These are phyloP conservation scores for Trachops cirrhosus DNA, from an alignment of 2,797 vertebrate species.

Conservation along the genomic window DNA sequence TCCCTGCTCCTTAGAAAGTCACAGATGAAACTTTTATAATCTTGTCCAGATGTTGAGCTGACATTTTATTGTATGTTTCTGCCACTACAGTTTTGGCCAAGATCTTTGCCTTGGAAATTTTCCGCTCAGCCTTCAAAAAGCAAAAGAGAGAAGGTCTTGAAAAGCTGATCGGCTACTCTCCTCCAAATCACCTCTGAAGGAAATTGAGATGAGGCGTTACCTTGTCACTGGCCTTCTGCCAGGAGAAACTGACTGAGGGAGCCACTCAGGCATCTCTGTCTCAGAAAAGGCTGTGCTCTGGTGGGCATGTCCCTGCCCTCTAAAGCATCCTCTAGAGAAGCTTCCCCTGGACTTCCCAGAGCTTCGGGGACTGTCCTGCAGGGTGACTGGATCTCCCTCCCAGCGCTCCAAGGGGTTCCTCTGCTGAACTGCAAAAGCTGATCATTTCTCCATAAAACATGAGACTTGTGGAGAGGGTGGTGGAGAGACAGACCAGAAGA, in stretches of 20 bases:
- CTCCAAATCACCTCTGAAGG: conserved; percentile 41
- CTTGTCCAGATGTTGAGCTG: conserved; percentile 15
- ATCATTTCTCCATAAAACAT: conserved; percentile 64
- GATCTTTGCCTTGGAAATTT: conserved; percentile 37
- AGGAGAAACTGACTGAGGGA: conserved; percentile 20
- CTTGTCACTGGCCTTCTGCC: conserved; percentile 48
- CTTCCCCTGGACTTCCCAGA: not conserved
- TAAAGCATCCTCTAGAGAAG: not conserved
- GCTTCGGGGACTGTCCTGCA: not conserved
- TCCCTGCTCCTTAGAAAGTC: not conserved
- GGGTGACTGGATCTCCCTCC: not conserved
- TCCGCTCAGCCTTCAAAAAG: conserved; percentile 37
- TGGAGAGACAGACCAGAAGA: not conserved
- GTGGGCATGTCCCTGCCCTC: not conserved
- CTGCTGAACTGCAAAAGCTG: not conserved
- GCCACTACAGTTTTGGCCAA: not conserved
- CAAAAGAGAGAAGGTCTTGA: conserved; percentile 41
- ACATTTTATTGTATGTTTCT: not conserved
- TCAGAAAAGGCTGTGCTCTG: not conserved
- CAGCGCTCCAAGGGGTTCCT: not conserved
- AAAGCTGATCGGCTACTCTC: not conserved
- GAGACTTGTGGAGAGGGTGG: conserved; percentile 26
- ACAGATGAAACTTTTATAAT: not conserved
- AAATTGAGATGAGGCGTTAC: conserved; percentile 42
- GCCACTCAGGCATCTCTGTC: not conserved